These are phyloP conservation scores for Heliconius sara DNA, from an alignment of 2,888 invertebrate species.

Conservation along the genomic window DNA sequence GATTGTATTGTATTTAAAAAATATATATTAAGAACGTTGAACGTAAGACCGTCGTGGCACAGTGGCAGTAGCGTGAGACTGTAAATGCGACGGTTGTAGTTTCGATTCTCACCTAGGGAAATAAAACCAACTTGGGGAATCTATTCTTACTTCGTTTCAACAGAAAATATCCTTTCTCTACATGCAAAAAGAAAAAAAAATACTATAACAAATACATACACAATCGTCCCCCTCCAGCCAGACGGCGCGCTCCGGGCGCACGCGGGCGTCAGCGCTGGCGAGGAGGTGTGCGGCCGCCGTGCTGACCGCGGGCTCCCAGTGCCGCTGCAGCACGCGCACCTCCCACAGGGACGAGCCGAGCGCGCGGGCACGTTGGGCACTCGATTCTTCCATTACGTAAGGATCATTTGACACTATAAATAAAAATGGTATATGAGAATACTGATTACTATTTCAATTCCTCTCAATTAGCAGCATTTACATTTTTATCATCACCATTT, in stretches of 20 bases:
- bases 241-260: slow-evolving; percentile 40
- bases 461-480: too few species aligned
- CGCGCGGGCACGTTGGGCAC: slow-evolving; percentile 91
- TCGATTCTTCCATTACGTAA: slow-evolving; percentile 91
- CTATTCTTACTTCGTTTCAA: neutral
- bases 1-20: too few species aligned
- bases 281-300: slow-evolving; percentile 84
- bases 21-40: too few species aligned
- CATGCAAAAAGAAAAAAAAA: neutral
- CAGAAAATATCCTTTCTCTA: neutral
- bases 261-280: slow-evolving; percentile 50
- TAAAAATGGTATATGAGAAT: neutral
- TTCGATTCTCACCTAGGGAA: too few species aligned
- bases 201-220: neutral
- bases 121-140: too few species aligned
- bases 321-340: slow-evolving; percentile 86
- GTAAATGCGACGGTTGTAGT: too few species aligned
- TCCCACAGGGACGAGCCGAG: slow-evolving; percentile 97
- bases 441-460: neutral
- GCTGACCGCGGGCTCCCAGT: slow-evolving; percentile 86
- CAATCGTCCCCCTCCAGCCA: slow-evolving; percentile 31
- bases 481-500: neutral
- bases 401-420: slow-evolving; percentile 88
- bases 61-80: too few species aligned
- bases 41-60: too few species aligned